A percentile compares a stretch with the other conserved stretches of the same genome.
phyloP scores from a whole-genome alignment of 2,888 invertebrate genomes.

The Conomelus anceps region DNA sequence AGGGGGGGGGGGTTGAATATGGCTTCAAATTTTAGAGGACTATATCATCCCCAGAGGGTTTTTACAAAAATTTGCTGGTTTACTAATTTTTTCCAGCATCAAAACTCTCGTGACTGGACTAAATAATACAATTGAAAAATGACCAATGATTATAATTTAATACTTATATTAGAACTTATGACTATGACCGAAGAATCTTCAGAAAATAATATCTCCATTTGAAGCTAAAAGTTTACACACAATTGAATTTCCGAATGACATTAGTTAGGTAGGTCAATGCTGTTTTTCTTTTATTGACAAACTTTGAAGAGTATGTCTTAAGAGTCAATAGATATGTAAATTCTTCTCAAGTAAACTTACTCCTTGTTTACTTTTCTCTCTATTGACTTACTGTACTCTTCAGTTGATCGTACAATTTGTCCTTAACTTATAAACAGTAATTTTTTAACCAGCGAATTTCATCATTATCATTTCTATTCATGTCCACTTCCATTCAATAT shows the following conservation, averaged over 20 bases:
- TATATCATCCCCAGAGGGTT: too few species aligned
- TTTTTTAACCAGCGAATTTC: not conserved
- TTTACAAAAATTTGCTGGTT: too few species aligned
- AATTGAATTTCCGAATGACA: not conserved
- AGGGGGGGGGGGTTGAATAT: too few species aligned
- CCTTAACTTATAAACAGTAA: not conserved
- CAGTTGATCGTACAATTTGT: not conserved
- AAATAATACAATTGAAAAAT: too few species aligned
- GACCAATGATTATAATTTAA: too few species aligned
- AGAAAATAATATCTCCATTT: too few species aligned
- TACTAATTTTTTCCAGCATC: too few species aligned
- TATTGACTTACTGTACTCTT: not conserved
- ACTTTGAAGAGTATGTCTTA: not conserved
- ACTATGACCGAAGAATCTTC: too few species aligned
- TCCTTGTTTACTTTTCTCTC: not conserved
- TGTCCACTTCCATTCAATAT: not conserved
- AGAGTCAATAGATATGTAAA: not conserved
- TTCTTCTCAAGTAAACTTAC: not conserved
- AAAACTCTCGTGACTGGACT: too few species aligned
- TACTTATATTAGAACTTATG: not conserved
- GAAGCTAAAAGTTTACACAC: not conserved
- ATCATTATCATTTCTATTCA: not conserved
- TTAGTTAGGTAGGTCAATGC: not conserved
- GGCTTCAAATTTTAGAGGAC: too few species aligned
- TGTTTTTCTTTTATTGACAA: not conserved